Evolutionary conservation across 2,113 vertebrate genomes (phyloP).

Genomic region (Pachypanchax playfairii): DNA sequence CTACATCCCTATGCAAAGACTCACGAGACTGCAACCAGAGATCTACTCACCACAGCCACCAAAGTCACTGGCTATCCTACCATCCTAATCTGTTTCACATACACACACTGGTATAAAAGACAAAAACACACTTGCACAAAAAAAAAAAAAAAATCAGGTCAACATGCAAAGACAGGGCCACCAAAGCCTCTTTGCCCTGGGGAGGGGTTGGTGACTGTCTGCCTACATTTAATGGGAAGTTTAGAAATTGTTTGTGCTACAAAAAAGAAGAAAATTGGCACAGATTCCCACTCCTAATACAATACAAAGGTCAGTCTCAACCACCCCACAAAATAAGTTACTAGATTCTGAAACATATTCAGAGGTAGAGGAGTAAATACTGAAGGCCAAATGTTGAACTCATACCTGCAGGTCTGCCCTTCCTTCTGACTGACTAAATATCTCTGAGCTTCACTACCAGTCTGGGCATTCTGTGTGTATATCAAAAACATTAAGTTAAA

Average conservation of each 20-base stretch:
- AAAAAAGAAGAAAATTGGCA: background rate
- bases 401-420: slow-evolving; percentile 41
- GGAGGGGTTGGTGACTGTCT: slow-evolving; percentile 42
- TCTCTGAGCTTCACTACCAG: slow-evolving; percentile 13
- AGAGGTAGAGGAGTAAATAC: slow-evolving; percentile 50
- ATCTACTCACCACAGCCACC: slow-evolving; percentile 20
- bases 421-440: slow-evolving; percentile 51
- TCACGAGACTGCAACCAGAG: slow-evolving; percentile 45
- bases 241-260: background rate
- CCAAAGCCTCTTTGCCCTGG: slow-evolving; percentile 63
- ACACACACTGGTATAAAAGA: slow-evolving; percentile 39
- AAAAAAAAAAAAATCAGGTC: slow-evolving; percentile 73
- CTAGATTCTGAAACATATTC: slow-evolving; percentile 52
- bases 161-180: slow-evolving; percentile 46
- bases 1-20: slow-evolving; percentile 54
- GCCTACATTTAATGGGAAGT: slow-evolving; percentile 40
- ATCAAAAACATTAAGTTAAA: slow-evolving; percentile 9
- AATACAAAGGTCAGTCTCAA: slow-evolving; percentile 20
- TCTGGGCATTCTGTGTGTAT: background rate
- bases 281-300: background rate
- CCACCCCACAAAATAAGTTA: slow-evolving; percentile 28
- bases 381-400: slow-evolving; percentile 67
- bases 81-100: slow-evolving; percentile 62
- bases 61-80: slow-evolving; percentile 41
- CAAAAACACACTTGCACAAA: slow-evolving; percentile 42